Evolutionary conservation across 2,888 invertebrate species (phyloP).

Genomic region (Vanessa cardui): DNA sequence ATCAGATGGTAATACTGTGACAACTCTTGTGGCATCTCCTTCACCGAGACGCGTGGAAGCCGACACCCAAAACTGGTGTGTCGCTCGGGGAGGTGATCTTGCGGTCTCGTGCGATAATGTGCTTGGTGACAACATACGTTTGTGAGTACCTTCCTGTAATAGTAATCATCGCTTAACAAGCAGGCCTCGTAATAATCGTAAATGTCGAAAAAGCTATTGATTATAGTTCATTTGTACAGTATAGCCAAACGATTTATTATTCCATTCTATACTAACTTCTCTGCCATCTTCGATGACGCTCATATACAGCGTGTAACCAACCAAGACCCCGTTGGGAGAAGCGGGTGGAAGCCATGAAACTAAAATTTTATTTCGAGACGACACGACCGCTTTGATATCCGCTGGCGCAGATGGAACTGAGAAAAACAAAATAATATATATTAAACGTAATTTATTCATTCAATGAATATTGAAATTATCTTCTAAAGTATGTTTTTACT

Average conservation of each 20-base stretch:
- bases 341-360: conserved; percentile 95
- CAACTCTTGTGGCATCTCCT: conserved; percentile 90
- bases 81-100: conserved; percentile 87
- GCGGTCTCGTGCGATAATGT: conserved; percentile 88
- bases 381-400: conserved; percentile 94
- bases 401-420: conserved; percentile 94
- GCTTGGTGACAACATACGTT: conserved; percentile 86
- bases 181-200: no score
- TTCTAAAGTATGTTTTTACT: no score
- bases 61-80: conserved; percentile 87
- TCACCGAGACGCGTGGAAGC: conserved; percentile 93
- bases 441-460: not conserved
- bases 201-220: no score
- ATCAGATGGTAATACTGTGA: conserved; percentile 88
- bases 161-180: no score
- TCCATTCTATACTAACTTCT: conserved; percentile 74
- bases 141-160: conserved; percentile 87
- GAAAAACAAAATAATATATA: conserved; percentile 44
- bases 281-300: conserved; percentile 89
- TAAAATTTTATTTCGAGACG: conserved; percentile 91
- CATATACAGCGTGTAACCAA: conserved; percentile 93
- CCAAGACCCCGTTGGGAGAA: conserved; percentile 91
- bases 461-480: not conserved
- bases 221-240: conserved; percentile 2
- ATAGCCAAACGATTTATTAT: not conserved